Evolutionary conservation across 2,113 vertebrate species (phyloP).

Genomic region (Corythornis cristatus): DNA sequence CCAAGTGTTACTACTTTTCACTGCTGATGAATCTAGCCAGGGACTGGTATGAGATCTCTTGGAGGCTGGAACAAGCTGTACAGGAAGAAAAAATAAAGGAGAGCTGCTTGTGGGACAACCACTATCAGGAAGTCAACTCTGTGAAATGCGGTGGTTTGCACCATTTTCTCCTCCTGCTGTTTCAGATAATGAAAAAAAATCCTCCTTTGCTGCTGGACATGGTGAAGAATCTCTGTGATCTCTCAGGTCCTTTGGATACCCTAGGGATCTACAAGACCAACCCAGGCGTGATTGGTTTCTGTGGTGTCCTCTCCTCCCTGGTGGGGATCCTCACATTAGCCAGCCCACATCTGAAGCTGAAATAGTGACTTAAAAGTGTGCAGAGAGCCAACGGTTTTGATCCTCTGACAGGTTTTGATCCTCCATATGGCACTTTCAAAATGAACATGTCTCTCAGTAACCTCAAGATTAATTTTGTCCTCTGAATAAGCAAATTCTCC

Average conservation of each 20-base stretch:
- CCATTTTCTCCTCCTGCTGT: constrained; percentile 76
- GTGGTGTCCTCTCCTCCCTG: constrained; percentile 90
- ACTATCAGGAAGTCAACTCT: constrained; percentile 28
- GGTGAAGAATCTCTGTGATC: constrained; percentile 90
- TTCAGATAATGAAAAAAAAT: constrained; percentile 76
- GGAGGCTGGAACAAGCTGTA: constrained; percentile 73
- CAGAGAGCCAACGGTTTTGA: not conserved
- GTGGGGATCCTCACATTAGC: constrained; percentile 85
- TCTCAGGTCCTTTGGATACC: constrained; percentile 87
- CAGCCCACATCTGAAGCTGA: constrained; percentile 84
- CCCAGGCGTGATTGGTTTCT: constrained; percentile 85
- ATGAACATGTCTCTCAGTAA: not conserved
- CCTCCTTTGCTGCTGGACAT: constrained; percentile 87
- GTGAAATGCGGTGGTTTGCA: constrained; percentile 75
- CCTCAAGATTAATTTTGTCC: not conserved
- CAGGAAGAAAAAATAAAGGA: constrained; percentile 52
- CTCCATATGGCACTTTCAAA: not conserved
- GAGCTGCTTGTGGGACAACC: not conserved
- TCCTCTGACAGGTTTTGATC: not conserved
- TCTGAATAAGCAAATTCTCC: not conserved
- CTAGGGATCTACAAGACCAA: constrained; percentile 86
- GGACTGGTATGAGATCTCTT: constrained; percentile 83
- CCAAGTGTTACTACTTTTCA: constrained; percentile 84
- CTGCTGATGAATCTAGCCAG: constrained; percentile 83
- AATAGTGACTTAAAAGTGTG: constrained; percentile 18